Conservation (phyloP, 2,113 vertebrate species). For the Suncus etruscus region DNA sequence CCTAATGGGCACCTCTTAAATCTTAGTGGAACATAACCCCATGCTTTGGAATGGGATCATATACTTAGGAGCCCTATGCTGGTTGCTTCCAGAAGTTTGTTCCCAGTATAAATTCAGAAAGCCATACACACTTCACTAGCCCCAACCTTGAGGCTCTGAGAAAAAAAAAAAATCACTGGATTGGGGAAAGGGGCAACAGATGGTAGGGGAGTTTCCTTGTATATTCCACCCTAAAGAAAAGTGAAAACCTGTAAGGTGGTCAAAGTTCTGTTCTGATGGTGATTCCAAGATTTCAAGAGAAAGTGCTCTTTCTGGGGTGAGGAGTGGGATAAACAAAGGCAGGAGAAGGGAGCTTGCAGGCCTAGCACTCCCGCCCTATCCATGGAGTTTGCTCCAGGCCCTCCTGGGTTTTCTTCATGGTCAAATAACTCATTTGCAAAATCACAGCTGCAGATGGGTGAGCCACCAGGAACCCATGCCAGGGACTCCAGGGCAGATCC, state of each 20-base stretch:
- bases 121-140: slow-evolving; percentile 28
- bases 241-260: too few relatives aligned
- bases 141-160: slow-evolving; percentile 38
- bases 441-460: slow-evolving; percentile 72
- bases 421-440: slow-evolving; percentile 79
- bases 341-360: neutral
- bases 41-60: neutral
- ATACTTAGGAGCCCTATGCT: neutral
- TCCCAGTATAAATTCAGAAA: slow-evolving; percentile 21
- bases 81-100: slow-evolving; percentile 66
- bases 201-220: neutral
- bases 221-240: too few relatives aligned
- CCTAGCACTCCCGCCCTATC: neutral
- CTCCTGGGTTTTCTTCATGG: slow-evolving; percentile 55
- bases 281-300: neutral
- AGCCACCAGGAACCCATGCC: slow-evolving; percentile 75
- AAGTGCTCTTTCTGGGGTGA: neutral
- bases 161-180: neutral
- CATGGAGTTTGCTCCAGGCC: neutral
- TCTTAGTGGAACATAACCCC: neutral
- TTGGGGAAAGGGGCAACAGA: neutral
- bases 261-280: neutral
- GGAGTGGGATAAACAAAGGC: neutral
- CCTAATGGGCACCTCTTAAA: neutral
- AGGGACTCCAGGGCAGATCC: slow-evolving; percentile 82